Evolutionary conservation across 2,888 invertebrate genomes (phyloP), one percentile per base, ranked within the genome.

Genomic region (Drosophila imparisetae): DNA sequence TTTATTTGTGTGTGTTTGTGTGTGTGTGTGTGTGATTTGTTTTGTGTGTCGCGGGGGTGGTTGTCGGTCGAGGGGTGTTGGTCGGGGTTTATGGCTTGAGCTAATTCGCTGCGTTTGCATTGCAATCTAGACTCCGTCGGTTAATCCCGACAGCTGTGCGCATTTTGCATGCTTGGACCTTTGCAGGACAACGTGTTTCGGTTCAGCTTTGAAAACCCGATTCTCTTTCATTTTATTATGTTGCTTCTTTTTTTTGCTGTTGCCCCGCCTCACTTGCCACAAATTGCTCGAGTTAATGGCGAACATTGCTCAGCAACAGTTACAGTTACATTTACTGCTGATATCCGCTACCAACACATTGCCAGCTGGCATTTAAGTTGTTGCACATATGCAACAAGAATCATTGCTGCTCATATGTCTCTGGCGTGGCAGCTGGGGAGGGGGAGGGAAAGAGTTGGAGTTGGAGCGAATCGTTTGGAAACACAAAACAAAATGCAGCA

Each of bases 121-220:
- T 80, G 85, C 83, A 72, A 82, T 78, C 78, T 72, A 42, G 30
- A 50, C 45, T 36, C 50, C 71, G 71, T 65, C 54, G 78, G 70
- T 80, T 82, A 83, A 86, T 84, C 82, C 82, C 72, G 75, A 61
- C 84, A 85, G 87, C 87, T 86, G 84, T 78, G 82, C 78, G 78
- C 84, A 86, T 86, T 85, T 86, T 68, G 78, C 72, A 72, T 72
- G 67, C 50, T 60, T 29, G 55, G 65, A 52, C 48, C 53, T 59
- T n/a, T 27, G 36, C 50, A 40, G 48, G 58, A 57, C 64, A n/a
- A 24, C 53, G 24, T 18, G 21, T 24, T 15, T 40, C 60, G 15
- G 36, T 4, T n/a, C 55, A 21, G 42, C 15, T 24, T 5, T 15
- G 15, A 13, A 45, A 45, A 24, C 15, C 45, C 45, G 27, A 45